Evolutionary conservation across 1,140 invertebrate species (phyloP).

Genomic region (Drosophila suzukii): DNA sequence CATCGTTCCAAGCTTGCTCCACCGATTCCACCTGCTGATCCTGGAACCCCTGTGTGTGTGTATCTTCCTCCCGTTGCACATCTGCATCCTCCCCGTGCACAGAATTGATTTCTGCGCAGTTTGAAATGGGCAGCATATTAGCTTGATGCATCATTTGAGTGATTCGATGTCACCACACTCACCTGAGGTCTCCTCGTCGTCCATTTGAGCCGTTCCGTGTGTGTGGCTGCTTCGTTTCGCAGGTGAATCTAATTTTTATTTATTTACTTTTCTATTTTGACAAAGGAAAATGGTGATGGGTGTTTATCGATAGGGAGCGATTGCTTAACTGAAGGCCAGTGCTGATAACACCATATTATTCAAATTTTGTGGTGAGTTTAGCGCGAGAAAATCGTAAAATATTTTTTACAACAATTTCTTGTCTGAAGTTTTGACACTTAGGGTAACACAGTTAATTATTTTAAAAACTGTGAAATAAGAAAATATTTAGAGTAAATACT

Average conservation of each 20-base stretch:
- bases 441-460: too few species aligned
- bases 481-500: too few species aligned
- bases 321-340: background rate
- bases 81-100: conserved; percentile 13
- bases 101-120: conserved; percentile 60
- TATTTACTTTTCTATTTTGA: conserved; percentile 46
- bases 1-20: conserved; percentile 21
- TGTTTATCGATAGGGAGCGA: conserved; percentile 7
- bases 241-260: conserved; percentile 17
- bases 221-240: conserved; percentile 16
- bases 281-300: conserved; percentile 32
- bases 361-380: background rate
- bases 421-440: too few species aligned
- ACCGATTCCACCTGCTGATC: background rate
- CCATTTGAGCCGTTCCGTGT: conserved; percentile 37
- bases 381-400: background rate
- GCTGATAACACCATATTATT: background rate
- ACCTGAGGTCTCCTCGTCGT: conserved; percentile 66
- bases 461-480: too few species aligned
- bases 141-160: background rate
- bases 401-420: background rate
- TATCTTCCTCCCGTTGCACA: conserved; percentile 1
- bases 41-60: background rate
- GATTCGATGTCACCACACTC: background rate
- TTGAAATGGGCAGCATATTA: background rate